A percentile compares a stretch with the other conserved stretches of the same genome.
These are phyloP conservation scores for Ctenodactylus gundi DNA, from an alignment of 2,113 vertebrate species.

Conservation along the genomic window DNA sequence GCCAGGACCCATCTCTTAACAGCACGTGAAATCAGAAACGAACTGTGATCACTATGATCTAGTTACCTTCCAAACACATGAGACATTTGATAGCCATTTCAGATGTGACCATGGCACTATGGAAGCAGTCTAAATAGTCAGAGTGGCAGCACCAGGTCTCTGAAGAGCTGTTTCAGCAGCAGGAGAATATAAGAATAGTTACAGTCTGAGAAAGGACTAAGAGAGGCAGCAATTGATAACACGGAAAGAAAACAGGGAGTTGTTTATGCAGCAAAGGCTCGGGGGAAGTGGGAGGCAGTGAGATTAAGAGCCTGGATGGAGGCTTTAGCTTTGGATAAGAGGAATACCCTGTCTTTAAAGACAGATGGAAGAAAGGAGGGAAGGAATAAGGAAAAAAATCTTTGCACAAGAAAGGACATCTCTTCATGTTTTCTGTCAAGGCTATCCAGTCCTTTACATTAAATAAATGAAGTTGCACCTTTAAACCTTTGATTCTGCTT, in stretches of 20 bases:
- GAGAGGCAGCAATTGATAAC: conserved; percentile 42
- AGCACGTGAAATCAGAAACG: no score
- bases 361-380: conserved; percentile 1
- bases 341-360: conserved; percentile 35
- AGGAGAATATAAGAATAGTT: background rate
- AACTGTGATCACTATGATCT: no score
- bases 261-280: conserved; percentile 42
- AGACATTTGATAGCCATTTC: no score
- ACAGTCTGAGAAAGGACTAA: background rate
- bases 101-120: no score
- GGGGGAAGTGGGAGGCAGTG: background rate
- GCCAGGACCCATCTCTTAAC: no score
- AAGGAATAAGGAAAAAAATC: background rate
- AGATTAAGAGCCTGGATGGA: conserved; percentile 31
- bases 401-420: background rate
- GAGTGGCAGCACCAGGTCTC: background rate
- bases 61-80: no score
- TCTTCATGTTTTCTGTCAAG: background rate
- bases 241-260: conserved; percentile 40
- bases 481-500: background rate
- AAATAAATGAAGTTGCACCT: background rate
- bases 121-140: background rate
- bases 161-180: background rate
- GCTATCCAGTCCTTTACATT: background rate
- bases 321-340: conserved; percentile 55